These are phyloP conservation scores for Mamestra configurata DNA, from an alignment of 1,140 invertebrate species.

Conservation along the genomic window DNA sequence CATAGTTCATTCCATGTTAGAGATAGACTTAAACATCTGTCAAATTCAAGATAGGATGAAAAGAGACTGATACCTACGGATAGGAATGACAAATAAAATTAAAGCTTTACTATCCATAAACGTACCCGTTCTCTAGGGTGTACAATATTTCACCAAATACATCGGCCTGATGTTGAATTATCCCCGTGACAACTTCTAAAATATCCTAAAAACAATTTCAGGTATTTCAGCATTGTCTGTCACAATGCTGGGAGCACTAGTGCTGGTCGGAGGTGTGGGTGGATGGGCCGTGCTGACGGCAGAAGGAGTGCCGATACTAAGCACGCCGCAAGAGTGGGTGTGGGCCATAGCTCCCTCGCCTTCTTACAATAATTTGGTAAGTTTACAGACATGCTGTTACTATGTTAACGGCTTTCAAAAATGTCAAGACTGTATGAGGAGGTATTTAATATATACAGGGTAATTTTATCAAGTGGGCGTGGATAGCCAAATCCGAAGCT, in stretches of 20 bases:
- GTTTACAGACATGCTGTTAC: constrained; percentile 29
- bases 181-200: not conserved
- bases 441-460: not conserved
- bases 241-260: constrained; percentile 73
- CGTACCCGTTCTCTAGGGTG: too few relatives aligned
- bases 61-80: too few relatives aligned
- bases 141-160: too few relatives aligned
- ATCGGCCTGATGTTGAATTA: not conserved
- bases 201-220: constrained; percentile 54
- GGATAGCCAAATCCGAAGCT: too few relatives aligned
- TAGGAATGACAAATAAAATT: too few relatives aligned
- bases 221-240: constrained; percentile 81
- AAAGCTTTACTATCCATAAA: too few relatives aligned
- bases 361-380: constrained; percentile 73
- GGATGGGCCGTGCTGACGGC: constrained; percentile 82
- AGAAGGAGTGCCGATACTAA: constrained; percentile 77
- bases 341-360: constrained; percentile 79
- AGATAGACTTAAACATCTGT: too few relatives aligned
- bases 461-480: too few relatives aligned
- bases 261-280: constrained; percentile 79
- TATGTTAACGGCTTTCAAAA: not conserved
- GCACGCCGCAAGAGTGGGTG: constrained; percentile 80
- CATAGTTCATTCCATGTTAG: too few relatives aligned
- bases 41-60: too few relatives aligned
- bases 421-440: not conserved